A percentile compares a stretch with the other conserved stretches of the same genome.
Evolutionary conservation across 2,888 invertebrate genomes (phyloP).

Genomic region (Microctonus hyperodae): DNA sequence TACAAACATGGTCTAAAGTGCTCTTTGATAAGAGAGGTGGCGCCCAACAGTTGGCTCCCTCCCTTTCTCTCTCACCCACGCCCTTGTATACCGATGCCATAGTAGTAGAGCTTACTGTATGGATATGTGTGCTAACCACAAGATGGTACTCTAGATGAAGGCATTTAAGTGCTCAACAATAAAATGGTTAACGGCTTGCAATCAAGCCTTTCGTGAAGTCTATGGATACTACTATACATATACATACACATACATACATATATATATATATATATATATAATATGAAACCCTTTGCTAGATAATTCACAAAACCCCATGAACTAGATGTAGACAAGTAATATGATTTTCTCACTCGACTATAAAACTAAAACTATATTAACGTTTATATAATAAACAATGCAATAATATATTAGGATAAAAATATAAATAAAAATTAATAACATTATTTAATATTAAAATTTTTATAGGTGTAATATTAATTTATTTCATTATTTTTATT

Average conservation of each 20-base stretch:
- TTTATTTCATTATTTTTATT: not conserved
- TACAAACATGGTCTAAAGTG: slow-evolving; percentile 21
- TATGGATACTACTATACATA: not conserved
- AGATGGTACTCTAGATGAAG: slow-evolving; percentile 19
- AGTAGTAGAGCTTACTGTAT: not conserved
- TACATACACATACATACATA: not conserved
- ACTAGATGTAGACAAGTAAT: not conserved
- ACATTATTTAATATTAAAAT: no score
- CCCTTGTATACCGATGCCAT: not conserved
- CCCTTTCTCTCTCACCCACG: not conserved
- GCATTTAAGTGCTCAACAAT: slow-evolving; percentile 24
- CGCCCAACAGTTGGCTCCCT: not conserved
- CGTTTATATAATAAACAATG: not conserved
- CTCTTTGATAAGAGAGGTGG: slow-evolving; percentile 12
- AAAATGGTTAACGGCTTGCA: slow-evolving; percentile 30
- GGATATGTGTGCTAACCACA: not conserved
- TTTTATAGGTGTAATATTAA: not conserved
- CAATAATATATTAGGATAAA: not conserved
- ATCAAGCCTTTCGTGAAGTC: slow-evolving; percentile 9
- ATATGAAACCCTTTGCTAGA: not conserved
- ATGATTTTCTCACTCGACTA: not conserved
- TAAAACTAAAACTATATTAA: not conserved
- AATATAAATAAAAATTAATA: not conserved
- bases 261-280: not conserved
- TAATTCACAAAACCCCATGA: not conserved